Evolutionary conservation across 2,888 invertebrate species (phyloP).

Genomic region (Drosophila crucigera): DNA sequence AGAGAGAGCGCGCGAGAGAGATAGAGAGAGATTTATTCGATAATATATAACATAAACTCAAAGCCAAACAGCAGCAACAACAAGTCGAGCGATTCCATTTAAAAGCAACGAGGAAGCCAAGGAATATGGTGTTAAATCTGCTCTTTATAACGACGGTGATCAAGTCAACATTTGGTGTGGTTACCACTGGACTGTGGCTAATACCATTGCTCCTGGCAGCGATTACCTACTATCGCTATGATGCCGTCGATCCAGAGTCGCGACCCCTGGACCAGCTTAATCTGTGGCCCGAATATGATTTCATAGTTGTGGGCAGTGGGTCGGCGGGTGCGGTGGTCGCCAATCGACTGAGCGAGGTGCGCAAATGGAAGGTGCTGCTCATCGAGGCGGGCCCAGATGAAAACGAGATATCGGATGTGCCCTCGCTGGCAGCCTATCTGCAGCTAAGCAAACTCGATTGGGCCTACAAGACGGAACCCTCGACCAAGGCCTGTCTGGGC

Average conservation of each 20-base stretch:
- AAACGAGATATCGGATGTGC: slow-evolving; percentile 95
- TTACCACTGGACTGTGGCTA: slow-evolving; percentile 93
- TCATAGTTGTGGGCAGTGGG: slow-evolving; percentile 93
- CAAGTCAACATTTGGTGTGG: slow-evolving; percentile 90
- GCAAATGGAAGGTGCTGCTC: slow-evolving; percentile 91
- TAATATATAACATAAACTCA: neutral
- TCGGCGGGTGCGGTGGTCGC: slow-evolving; percentile 96
- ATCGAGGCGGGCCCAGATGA: slow-evolving; percentile 95
- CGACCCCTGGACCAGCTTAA: slow-evolving; percentile 90
- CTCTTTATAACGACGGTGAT: slow-evolving; percentile 91
- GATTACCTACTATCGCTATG: slow-evolving; percentile 92
- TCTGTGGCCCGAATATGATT: slow-evolving; percentile 91
- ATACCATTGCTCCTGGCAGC: slow-evolving; percentile 93
- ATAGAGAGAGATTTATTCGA: neutral
- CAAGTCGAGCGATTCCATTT: neutral
- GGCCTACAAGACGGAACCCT: slow-evolving; percentile 95
- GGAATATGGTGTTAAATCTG: slow-evolving; percentile 90
- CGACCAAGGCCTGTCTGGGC: slow-evolving; percentile 91
- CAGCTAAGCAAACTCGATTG: slow-evolving; percentile 95
- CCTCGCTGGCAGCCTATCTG: slow-evolving; percentile 93
- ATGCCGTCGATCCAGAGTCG: slow-evolving; percentile 92
- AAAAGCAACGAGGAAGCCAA: neutral
- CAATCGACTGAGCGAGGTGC: slow-evolving; percentile 91
- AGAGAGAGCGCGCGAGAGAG: slow-evolving; percentile 4
- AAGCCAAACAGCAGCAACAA: neutral